Percentiles rank a stretch among this genome's conserved stretches.
Evolutionary conservation across 2,797 vertebrate species (phyloP).

Genomic region (Enteromius argenteus): DNA sequence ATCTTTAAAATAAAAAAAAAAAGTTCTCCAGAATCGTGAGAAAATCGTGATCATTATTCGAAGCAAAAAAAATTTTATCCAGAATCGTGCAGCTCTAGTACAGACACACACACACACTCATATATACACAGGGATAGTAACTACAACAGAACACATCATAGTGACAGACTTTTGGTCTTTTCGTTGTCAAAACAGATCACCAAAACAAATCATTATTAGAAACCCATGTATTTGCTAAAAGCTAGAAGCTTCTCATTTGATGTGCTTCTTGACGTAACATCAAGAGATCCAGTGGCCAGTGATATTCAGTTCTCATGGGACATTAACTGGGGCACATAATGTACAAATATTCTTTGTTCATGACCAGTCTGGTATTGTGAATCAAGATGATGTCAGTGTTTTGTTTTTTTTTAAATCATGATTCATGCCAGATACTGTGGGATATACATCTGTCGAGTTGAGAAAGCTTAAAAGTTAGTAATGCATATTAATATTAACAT

Average conservation of each 20-base stretch:
- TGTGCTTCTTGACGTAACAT: constrained; percentile 12
- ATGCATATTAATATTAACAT: background rate
- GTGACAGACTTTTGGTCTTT: constrained; percentile 35
- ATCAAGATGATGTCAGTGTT: background rate
- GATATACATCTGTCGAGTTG: background rate
- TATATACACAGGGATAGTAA: constrained; percentile 1
- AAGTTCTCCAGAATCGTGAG: no score
- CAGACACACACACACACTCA: background rate
- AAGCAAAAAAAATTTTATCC: no score
- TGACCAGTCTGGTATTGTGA: constrained; percentile 9
- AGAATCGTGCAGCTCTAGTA: no score
- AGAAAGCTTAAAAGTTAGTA: background rate
- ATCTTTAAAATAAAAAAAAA: no score
- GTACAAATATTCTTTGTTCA: constrained; percentile 2
- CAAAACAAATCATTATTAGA: constrained; percentile 47
- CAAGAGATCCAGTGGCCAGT: constrained; percentile 15
- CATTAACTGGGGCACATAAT: background rate
- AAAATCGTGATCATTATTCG: no score
- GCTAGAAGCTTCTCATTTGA: background rate
- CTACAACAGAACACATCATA: constrained; percentile 49
- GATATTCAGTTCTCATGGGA: background rate
- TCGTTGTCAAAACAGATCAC: constrained; percentile 55
- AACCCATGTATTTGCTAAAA: constrained; percentile 15
- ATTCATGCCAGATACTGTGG: background rate
- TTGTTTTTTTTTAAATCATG: background rate